Conservation (phyloP, 92 coral and sea anemone species). For the Epizoanthus scotinus region DNA sequence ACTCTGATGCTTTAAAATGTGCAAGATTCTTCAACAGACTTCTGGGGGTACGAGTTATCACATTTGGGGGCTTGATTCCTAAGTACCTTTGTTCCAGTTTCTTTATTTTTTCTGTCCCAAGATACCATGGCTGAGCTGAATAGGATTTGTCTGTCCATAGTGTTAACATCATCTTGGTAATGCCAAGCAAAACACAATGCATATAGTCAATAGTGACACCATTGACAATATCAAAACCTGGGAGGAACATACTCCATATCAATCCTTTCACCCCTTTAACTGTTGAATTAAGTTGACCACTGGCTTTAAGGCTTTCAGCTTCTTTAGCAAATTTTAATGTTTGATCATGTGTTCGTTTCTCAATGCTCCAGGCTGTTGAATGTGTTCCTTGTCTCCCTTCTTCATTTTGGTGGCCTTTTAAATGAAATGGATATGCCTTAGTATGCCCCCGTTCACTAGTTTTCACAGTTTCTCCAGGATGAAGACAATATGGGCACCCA, state of each 20-base stretch:
- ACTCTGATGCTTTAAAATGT: slow-evolving; percentile 54
- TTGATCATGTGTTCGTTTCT: slow-evolving; percentile 35
- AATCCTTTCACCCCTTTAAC: slow-evolving; percentile 61
- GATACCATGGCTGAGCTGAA: slow-evolving; percentile 54
- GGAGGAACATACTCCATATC: slow-evolving; percentile 53
- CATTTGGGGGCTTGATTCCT: slow-evolving; percentile 12
- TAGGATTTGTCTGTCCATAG: slow-evolving; percentile 51
- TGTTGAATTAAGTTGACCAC: too few species aligned
- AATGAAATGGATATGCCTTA: slow-evolving; percentile 56
- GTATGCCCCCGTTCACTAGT: slow-evolving; percentile 62
- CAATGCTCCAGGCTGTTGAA: too few species aligned
- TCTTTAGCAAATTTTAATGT: slow-evolving; percentile 37
- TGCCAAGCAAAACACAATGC: slow-evolving; percentile 58
- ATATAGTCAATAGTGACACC: slow-evolving; percentile 55
- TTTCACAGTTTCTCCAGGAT: slow-evolving; percentile 59
- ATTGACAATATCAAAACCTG: slow-evolving; percentile 54
- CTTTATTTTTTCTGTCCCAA: slow-evolving; percentile 5
- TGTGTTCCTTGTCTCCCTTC: too few species aligned
- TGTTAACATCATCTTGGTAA: slow-evolving; percentile 49
- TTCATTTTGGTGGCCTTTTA: slow-evolving; percentile 26
- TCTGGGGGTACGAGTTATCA: slow-evolving; percentile 33
- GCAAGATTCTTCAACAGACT: slow-evolving; percentile 39
- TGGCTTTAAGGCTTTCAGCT: slow-evolving; percentile 33
- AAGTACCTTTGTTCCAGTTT: slow-evolving; percentile 8
- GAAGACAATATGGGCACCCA: slow-evolving; percentile 69